Evolutionary conservation across 1,140 invertebrate genomes (phyloP), one percentile per base, ranked within the genome.

Genomic region (Chrysomallon squamiferum): DNA sequence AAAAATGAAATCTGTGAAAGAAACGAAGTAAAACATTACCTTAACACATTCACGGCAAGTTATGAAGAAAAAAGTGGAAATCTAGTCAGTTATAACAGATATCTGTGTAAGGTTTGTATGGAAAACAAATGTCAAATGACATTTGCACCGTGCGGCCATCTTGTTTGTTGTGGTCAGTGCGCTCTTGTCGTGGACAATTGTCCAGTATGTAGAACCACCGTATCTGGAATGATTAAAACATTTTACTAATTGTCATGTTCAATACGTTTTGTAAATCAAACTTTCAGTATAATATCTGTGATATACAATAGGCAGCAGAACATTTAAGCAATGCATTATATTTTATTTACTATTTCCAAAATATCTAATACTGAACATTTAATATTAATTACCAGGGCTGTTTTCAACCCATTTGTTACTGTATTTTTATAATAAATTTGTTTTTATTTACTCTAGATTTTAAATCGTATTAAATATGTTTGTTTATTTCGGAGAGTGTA

Each of bases 101-200:
- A 22, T 54, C n/a, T 54, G 50, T 54, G 50, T 54, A 54, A 54
- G 25, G 50, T 54, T 3, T 54, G 50, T 27, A 54, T 54, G 50
- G 50, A 54, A 22, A 7, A 27, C 2, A 18, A 54, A 22, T 15
- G n/a, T 25, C 22, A 30, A 30, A 22, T 54, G n/a, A 54, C 50
- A 30, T 54, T 54, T 22, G 13, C 25, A 13, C 50, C 50, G 25
- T 54, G 50, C 15, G 50, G 50, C 25, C 50, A 54, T 18, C 50
- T 54, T 25, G 50, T 30, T 15, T 54, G 50, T 54, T 54, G 50
- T 54, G 50, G 50, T 5, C 50, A 25, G 22, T 54, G 50, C 50
- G 22, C 50, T 22, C 22, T 54, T 18, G 50, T 30, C 50, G 15
- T 54, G 50, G 22, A 25, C 50, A 22, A 54, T 2, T 54, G 50